Conservation (phyloP, 2,888 invertebrate species). For the Metacarcinus magister region DNA sequence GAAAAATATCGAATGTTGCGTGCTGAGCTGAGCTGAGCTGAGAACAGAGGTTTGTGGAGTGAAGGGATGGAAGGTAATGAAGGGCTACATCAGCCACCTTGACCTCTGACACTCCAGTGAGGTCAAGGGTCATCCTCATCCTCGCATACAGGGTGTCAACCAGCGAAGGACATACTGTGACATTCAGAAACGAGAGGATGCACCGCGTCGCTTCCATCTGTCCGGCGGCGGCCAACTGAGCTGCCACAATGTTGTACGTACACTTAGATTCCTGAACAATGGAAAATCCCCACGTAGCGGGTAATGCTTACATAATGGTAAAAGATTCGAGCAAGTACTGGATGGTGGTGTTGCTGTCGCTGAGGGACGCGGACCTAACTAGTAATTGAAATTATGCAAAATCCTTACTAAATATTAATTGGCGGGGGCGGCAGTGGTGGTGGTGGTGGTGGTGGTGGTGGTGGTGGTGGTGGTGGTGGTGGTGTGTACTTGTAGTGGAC, state of each 20-base stretch:
- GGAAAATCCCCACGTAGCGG: neutral
- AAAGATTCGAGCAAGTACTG: conserved; percentile 26
- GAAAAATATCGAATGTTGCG: neutral
- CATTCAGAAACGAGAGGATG: conserved; percentile 17
- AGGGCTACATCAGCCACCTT: neutral
- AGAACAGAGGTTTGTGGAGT: neutral
- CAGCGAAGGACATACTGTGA: neutral
- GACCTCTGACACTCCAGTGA: conserved; percentile 38
- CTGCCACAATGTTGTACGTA: neutral
- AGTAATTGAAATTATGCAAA: conserved; percentile 34
- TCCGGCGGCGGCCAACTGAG: neutral
- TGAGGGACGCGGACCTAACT: neutral
- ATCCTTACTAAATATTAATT: conserved; percentile 51
- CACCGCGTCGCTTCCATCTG: neutral
- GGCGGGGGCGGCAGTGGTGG: neutral
- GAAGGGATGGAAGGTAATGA: neutral
- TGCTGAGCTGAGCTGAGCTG: neutral
- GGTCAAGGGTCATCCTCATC: conserved; percentile 38
- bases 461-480: neutral
- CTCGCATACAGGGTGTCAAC: neutral
- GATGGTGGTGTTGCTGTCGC: conserved; percentile 18
- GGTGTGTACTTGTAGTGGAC: neutral
- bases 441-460: neutral
- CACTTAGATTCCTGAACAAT: neutral
- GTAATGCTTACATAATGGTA: neutral